phyloP scores from a whole-genome alignment of 2,797 vertebrate genomes.

The Leptodactylus fallax region DNA sequence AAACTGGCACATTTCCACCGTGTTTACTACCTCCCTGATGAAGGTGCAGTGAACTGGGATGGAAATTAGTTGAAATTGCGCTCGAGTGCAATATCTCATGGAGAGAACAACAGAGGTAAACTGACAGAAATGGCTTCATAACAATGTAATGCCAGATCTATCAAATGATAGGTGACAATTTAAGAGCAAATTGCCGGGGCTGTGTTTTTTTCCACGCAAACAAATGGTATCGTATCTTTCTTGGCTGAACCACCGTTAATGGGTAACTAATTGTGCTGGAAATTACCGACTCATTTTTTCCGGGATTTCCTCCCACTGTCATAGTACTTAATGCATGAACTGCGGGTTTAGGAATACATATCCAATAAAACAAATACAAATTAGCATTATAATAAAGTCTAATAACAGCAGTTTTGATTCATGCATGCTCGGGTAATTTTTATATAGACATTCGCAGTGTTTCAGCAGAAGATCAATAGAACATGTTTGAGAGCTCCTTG shows the following conservation, averaged over 20 bases:
- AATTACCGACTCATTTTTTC: not conserved
- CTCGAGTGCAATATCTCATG: constrained; percentile 7
- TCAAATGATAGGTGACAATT: not conserved
- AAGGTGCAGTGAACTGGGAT: constrained; percentile 15
- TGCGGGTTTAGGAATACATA: constrained; percentile 4
- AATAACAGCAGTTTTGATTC: constrained; percentile 28
- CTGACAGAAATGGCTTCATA: constrained; percentile 20
- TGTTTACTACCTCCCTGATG: constrained; percentile 25
- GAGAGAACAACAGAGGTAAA: not conserved
- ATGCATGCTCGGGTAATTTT: constrained; percentile 27
- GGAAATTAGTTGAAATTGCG: constrained; percentile 31
- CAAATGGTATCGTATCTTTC: not conserved
- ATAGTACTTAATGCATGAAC: constrained; percentile 8
- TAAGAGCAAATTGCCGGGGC: not conserved
- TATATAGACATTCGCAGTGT: constrained; percentile 12
- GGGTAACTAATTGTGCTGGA: constrained; percentile 12
- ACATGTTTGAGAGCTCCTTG: constrained; percentile 28
- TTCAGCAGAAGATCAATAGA: constrained; percentile 42
- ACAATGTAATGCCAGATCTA: constrained; percentile 9
- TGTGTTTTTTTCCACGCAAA: not conserved
- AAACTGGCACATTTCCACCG: constrained; percentile 25
- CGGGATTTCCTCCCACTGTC: not conserved
- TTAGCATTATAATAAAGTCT: constrained; percentile 38
- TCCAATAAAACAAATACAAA: constrained; percentile 35
- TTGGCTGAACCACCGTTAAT: not conserved